Percentiles rank a stretch among this genome's conserved stretches.
phyloP scores from a whole-genome alignment of 2,888 invertebrate species.

The Smittia aterrima region DNA sequence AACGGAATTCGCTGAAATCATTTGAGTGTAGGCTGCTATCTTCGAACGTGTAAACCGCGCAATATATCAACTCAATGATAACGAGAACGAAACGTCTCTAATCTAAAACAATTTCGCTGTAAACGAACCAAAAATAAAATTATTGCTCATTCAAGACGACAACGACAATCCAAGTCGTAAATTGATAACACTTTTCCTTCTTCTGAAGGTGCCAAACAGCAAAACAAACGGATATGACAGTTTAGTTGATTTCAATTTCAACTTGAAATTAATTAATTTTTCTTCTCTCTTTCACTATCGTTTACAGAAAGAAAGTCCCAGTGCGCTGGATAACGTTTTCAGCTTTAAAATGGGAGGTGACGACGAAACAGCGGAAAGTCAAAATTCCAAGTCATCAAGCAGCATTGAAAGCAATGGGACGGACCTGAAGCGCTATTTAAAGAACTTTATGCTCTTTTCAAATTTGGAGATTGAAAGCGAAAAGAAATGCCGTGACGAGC shows the following conservation, averaged over 20 bases:
- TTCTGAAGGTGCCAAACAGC: too few species aligned
- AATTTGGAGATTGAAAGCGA: slow-evolving; percentile 50
- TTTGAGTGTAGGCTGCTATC: too few species aligned
- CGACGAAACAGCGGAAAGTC: slow-evolving; percentile 30
- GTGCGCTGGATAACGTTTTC: slow-evolving; percentile 23
- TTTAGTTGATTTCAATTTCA: not conserved
- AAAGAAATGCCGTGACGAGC: slow-evolving; percentile 51
- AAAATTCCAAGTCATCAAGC: slow-evolving; percentile 27
- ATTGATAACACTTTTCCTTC: too few species aligned
- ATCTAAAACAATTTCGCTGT: too few species aligned
- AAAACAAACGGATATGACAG: too few species aligned
- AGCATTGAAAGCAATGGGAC: slow-evolving; percentile 31
- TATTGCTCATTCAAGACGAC: too few species aligned
- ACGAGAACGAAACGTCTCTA: too few species aligned
- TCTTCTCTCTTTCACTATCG: not conserved
- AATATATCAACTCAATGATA: too few species aligned
- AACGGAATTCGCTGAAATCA: not conserved
- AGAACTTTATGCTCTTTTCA: slow-evolving; percentile 40
- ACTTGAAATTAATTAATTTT: not conserved
- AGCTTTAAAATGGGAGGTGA: slow-evolving; percentile 36
- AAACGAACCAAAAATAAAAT: too few species aligned
- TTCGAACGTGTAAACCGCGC: too few species aligned
- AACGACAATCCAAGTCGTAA: too few species aligned
- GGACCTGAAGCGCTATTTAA: slow-evolving; percentile 35
- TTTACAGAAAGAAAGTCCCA: slow-evolving; percentile 6